A percentile compares a stretch with the other conserved stretches of the same genome.
These are phyloP conservation scores for Erinaceus europaeus DNA, from an alignment of 2,113 vertebrate genomes.

Conservation along the genomic window DNA sequence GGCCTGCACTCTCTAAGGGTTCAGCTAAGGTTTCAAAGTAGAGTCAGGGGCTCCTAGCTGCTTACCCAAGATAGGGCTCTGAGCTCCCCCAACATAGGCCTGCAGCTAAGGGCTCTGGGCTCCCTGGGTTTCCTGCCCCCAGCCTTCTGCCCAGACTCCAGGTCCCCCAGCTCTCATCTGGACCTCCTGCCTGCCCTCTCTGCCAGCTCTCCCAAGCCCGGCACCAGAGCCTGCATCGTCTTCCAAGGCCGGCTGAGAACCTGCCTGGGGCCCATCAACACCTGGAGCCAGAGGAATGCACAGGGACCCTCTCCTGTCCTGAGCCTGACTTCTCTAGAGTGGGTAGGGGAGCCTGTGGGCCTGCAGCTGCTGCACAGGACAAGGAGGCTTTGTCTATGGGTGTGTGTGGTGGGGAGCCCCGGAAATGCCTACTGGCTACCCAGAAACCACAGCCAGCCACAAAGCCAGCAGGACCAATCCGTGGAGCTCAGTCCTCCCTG, in stretches of 20 bases:
- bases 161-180: background rate
- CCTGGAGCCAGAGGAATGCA: background rate
- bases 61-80: fast-evolving
- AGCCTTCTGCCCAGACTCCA: background rate
- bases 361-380: constrained; percentile 67
- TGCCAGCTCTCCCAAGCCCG: background rate
- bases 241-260: background rate
- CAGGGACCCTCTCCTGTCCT: constrained; percentile 3
- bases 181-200: background rate
- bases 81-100: too few species aligned
- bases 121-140: background rate
- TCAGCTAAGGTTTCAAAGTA: background rate
- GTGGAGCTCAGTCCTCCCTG: fast-evolving
- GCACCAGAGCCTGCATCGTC: too few species aligned
- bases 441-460: background rate
- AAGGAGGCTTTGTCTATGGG: constrained; percentile 58
- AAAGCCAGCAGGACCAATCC: background rate
- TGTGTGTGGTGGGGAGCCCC: background rate
- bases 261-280: background rate
- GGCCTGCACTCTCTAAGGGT: background rate
- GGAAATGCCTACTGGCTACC: constrained; percentile 11
- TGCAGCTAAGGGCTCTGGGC: background rate
- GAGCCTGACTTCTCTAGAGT: background rate
- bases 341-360: background rate
- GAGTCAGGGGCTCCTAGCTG: too few species aligned